Base-by-base conservation (phyloP, 2,888 invertebrate genomes). In the Arrhopalites spinosus region DNA sequence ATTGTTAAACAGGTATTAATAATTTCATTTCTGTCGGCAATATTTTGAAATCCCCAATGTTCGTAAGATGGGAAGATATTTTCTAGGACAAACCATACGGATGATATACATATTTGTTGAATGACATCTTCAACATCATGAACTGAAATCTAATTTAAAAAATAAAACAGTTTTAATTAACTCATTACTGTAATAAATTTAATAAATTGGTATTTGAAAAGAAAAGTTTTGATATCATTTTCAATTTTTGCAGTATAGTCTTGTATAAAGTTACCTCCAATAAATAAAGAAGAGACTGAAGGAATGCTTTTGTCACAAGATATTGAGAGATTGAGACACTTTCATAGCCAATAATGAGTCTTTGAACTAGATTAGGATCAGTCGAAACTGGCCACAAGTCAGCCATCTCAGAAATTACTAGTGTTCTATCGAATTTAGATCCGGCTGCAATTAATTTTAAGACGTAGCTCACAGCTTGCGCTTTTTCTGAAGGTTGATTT, bases 341-440 rank as follows among this genome's bases (percentile, higher is more conserved):
- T 74, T 82, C 82, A 36, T 75, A 74, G 20, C 80, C 80, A 20
- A 82, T 69, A 7, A 82, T 74, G 2, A 80, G 59, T n/a, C 78
- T 78, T 45, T 45, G 47, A 7, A 77, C 77, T 8, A 66, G 30
- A 45, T 74, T 77, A 5, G 70, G 67, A 20, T 73, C 74, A 20
- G 20, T 7, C 7, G 67, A 50, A 17, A 71, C 15, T 2, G 77
- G 77, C 74, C 74, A 77, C 15, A 77, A 66, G 13, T 75, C 80
- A 20, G 76, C 29, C 13, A 78, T 63, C 23, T 78, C 67, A 45
- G 67, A 68, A 17, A 36, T 78, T 63, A 64, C 75, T 72, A 67
- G 74, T 3, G 23, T 50, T 15, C 36, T 75, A 47, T 75, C 78
- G 75, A 66, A 81, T 71, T 75, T 77, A 45, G 56, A 45, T 47